These are phyloP conservation scores for Rhincodon typus DNA, from an alignment of 2,797 vertebrate species.

Conservation along the genomic window DNA sequence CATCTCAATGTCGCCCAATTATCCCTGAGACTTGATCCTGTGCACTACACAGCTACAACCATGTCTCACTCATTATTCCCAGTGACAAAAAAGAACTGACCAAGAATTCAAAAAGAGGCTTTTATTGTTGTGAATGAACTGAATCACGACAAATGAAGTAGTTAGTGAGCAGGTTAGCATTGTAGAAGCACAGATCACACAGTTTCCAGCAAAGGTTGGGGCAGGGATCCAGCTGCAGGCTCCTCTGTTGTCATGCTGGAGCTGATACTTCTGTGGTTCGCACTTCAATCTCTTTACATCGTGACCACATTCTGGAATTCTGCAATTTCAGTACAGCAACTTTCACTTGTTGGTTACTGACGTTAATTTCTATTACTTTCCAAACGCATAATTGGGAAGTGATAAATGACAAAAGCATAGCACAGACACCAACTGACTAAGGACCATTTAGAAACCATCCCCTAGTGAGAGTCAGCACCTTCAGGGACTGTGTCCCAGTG, in stretches of 20 bases:
- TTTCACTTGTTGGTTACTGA: background rate
- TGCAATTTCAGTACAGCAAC: background rate
- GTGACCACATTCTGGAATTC: slow-evolving; percentile 10
- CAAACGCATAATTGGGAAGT: background rate
- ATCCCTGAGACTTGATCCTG: background rate
- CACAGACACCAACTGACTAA: too few species aligned
- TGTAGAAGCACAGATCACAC: too few species aligned
- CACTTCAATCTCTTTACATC: background rate
- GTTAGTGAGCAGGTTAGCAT: background rate
- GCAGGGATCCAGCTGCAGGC: too few species aligned
- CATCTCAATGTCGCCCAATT: background rate
- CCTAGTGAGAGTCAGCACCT: background rate
- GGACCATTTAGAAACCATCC: background rate
- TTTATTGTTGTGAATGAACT: background rate
- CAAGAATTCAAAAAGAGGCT: background rate
- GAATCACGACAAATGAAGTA: background rate
- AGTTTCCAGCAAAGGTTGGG: too few species aligned
- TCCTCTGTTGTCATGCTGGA: background rate
- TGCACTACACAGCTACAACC: background rate
- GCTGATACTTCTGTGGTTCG: too few species aligned
- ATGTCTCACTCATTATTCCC: background rate
- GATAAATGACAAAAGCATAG: too few species aligned
- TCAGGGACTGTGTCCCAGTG: background rate
- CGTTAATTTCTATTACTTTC: too few species aligned
- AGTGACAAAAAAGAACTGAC: background rate